Conservation (phyloP, 1,140 invertebrate genomes). For the Listronotus bonariensis region DNA sequence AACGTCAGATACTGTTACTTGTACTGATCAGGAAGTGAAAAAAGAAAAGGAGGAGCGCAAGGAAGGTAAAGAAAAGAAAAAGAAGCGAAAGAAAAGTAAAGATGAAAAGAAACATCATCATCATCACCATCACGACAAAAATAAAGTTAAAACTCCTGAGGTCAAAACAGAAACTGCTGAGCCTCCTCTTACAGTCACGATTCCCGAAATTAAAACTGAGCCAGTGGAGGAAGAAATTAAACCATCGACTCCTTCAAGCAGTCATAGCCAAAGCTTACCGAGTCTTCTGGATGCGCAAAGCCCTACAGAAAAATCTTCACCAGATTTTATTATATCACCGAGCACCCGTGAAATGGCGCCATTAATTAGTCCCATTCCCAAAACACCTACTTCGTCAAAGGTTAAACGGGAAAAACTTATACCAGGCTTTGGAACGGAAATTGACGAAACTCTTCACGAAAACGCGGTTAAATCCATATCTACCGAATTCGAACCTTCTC, state of each 20-base stretch:
- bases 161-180: slow-evolving; percentile 36
- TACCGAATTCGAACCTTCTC: slow-evolving; percentile 56
- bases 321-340: slow-evolving; percentile 53
- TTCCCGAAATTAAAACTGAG: slow-evolving; percentile 41
- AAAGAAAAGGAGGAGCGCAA: slow-evolving; percentile 55
- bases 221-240: slow-evolving; percentile 20
- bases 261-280: slow-evolving; percentile 46
- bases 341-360: slow-evolving; percentile 55
- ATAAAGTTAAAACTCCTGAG: slow-evolving; percentile 48
- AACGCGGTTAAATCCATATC: slow-evolving; percentile 78
- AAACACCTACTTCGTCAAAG: slow-evolving; percentile 56
- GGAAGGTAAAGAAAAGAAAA: slow-evolving; percentile 76
- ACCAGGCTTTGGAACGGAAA: slow-evolving; percentile 69
- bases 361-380: slow-evolving; percentile 63
- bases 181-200: slow-evolving; percentile 1
- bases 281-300: slow-evolving; percentile 47
- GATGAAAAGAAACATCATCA: slow-evolving; percentile 75
- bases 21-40: slow-evolving; percentile 57
- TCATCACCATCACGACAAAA: slow-evolving; percentile 58
- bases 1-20: slow-evolving; percentile 60
- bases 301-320: slow-evolving; percentile 53
- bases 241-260: slow-evolving; percentile 11
- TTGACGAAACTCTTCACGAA: slow-evolving; percentile 76
- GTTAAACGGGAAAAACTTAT: slow-evolving; percentile 65
- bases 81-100: slow-evolving; percentile 81